Evolutionary conservation across 1,140 invertebrate genomes (phyloP).

Genomic region (Neomicropteryx cornuta): DNA sequence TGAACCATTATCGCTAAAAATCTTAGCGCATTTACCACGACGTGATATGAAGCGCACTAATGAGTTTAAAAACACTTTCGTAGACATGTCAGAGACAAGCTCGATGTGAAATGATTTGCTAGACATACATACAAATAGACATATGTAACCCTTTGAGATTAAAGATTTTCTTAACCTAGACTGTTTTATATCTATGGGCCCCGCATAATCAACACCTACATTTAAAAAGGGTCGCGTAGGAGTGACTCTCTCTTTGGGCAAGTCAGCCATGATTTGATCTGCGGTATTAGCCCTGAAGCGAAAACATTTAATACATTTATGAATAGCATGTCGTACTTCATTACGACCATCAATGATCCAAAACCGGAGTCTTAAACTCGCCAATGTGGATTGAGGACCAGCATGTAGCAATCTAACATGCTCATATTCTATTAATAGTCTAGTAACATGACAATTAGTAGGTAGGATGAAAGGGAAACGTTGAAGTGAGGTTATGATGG

Average conservation of each 20-base stretch:
- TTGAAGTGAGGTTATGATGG: slow-evolving; percentile 2
- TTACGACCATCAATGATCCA: slow-evolving; percentile 11
- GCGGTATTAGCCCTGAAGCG: slow-evolving; percentile 2
- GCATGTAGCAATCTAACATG: slow-evolving; percentile 10
- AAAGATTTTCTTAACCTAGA: slow-evolving; percentile 7
- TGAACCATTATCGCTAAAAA: slow-evolving; percentile 12
- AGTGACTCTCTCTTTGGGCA: slow-evolving; percentile 10
- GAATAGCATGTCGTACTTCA: slow-evolving; percentile 5
- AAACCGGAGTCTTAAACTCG: slow-evolving; percentile 8
- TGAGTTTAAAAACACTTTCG: slow-evolving; percentile 10
- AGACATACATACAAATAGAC: slow-evolving; percentile 10
- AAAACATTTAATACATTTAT: slow-evolving; percentile 12
- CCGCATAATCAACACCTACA: slow-evolving; percentile 12
- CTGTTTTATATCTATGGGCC: slow-evolving; percentile 6
- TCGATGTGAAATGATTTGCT: slow-evolving; percentile 15
- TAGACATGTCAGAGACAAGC: slow-evolving; percentile 12
- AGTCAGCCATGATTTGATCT: slow-evolving; percentile 11
- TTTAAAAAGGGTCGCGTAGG: slow-evolving; percentile 10
- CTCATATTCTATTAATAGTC: slow-evolving; percentile 9
- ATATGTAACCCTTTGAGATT: slow-evolving; percentile 9
- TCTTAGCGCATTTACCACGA: slow-evolving; percentile 8
- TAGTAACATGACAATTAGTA: slow-evolving; percentile 2
- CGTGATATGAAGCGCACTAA: slow-evolving; percentile 12
- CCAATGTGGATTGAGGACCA: slow-evolving; percentile 6
- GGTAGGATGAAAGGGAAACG: slow-evolving; percentile 10